phyloP scores from a whole-genome alignment of 2,113 vertebrate genomes.

The Ardeotis arabs region DNA sequence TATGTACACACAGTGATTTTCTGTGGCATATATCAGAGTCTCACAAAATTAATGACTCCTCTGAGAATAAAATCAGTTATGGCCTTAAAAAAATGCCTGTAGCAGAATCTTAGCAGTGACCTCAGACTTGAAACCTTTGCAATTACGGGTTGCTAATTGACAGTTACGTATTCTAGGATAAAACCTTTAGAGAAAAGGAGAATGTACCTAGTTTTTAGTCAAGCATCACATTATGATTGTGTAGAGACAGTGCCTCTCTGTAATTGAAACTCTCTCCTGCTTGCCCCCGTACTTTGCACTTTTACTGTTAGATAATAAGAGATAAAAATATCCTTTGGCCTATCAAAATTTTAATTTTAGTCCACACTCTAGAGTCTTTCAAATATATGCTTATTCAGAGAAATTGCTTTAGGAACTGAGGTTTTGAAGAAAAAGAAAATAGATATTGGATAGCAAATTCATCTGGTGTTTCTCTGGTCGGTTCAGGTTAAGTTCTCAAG shows the following conservation, averaged over 20 bases:
- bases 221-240: not conserved
- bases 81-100: not conserved
- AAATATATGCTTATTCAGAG: not conserved
- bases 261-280: not conserved
- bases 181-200: not conserved
- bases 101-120: conserved; percentile 16
- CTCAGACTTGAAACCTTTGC: conserved; percentile 15
- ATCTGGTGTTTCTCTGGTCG: not conserved
- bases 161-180: conserved; percentile 8
- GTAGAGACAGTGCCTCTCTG: not conserved
- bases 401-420: not conserved
- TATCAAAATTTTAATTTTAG: not conserved
- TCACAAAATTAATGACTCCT: not conserved
- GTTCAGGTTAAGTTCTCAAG: not conserved
- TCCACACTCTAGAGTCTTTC: not conserved
- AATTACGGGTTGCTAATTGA: not conserved
- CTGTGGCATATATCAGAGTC: not conserved
- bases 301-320: not conserved
- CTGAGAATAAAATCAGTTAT: not conserved
- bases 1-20: accelerated
- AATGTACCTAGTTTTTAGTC: not conserved
- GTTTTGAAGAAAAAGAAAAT: not conserved
- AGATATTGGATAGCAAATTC: not conserved
- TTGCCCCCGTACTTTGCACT: not conserved
- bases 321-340: not conserved